Evolutionary conservation across 1,140 invertebrate species (phyloP), one percentile per base, ranked within the genome.

Genomic region (Myzus persicae): DNA sequence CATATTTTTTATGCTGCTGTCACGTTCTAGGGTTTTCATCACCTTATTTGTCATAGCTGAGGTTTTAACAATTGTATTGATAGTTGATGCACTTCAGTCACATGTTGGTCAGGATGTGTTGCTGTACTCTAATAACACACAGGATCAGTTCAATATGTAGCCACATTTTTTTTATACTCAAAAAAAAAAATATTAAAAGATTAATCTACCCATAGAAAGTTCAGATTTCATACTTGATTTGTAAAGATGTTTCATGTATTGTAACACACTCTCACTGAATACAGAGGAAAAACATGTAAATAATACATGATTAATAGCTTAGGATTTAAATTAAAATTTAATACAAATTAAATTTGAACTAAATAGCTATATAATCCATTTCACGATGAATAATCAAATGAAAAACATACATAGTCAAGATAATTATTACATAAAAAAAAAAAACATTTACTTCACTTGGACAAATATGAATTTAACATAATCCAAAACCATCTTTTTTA

Each of bases 361-460:
- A 40, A 84, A 42, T 42, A 84, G 24, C 24, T 14, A 26, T 84
- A 24, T 82, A 40, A 26, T 84, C 24, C 36, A 84, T 26, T 84
- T 40, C 24, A 84, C 1, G 36, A 84, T 26, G 24, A 26, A 84
- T 40, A 84, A 26, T 22, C 36, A 84, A 26, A 46, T 46, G 18
- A 44, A 46, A 88, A 51, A 51, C n/a, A 51, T 9, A 89, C 11
- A 48, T 51, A 89, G 8, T 18, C 44, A 38, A 51, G 46, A 36
- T 36, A 38, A 89, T 11, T 36, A 51, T 89, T 51, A 89, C 87
- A 89, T 51, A 51, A 9, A 38, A 51, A 89, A n/a, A 88, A 89
- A 89, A 51, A 89, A 87, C 87, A 89, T 89, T 89, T 89, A 89
- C 44, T 51, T 89, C n/a, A 51, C 1, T 89, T 51, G 87, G 44